Evolutionary conservation across 2,113 vertebrate genomes (phyloP).

Genomic region (Mormoops blainvillei): DNA sequence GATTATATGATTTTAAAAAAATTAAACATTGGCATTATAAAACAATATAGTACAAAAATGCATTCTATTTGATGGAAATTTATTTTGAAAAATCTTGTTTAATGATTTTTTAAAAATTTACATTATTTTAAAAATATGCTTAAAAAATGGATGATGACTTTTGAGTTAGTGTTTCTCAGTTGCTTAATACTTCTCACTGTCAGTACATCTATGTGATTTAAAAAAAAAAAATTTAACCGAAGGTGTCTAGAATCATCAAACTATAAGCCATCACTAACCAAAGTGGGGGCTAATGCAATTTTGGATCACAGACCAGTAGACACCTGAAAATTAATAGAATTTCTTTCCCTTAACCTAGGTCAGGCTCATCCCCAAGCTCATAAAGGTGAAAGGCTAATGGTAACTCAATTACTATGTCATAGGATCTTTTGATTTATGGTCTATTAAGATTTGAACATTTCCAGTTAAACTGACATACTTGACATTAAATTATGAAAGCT

Average conservation of each 20-base stretch:
- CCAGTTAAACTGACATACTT: neutral
- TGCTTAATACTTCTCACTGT: neutral
- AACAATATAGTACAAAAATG: neutral
- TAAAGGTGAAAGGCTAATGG: constrained; percentile 55
- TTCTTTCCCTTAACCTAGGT: constrained; percentile 47
- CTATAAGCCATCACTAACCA: constrained; percentile 63
- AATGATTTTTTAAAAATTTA: neutral
- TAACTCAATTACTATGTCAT: constrained; percentile 27
- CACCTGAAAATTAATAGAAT: constrained; percentile 72
- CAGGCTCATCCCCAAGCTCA: constrained; percentile 19
- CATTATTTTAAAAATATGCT: neutral
- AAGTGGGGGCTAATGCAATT: constrained; percentile 44
- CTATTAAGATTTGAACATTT: neutral
- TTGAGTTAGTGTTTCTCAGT: neutral
- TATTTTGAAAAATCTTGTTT: neutral
- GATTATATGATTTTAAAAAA: neutral
- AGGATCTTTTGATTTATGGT: neutral
- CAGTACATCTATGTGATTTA: neutral
- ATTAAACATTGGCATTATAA: neutral
- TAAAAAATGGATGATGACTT: neutral
- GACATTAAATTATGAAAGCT: constrained; percentile 34
- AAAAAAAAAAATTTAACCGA: neutral
- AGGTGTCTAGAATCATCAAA: constrained; percentile 6
- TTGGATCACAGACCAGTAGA: neutral
- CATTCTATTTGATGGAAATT: neutral